phyloP scores from a whole-genome alignment of 2,888 invertebrate genomes.

The Trichacis sp. region DNA sequence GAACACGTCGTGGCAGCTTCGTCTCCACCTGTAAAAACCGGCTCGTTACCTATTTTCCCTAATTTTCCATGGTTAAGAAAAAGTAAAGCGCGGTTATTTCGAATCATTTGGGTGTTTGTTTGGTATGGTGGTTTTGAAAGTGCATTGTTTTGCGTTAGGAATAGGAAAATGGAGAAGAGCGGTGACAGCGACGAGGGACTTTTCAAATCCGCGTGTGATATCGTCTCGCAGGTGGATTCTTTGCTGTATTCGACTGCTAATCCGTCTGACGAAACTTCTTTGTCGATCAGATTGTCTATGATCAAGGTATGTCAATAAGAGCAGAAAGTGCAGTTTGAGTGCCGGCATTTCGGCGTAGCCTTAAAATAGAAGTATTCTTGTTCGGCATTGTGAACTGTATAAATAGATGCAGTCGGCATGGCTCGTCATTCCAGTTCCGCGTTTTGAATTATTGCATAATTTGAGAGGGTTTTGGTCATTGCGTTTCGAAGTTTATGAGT shows the following conservation, averaged over 20 bases:
- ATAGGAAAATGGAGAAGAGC: conserved; percentile 55
- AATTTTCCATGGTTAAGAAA: background rate
- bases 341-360: background rate
- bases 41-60: conserved; percentile 7
- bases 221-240: conserved; percentile 68
- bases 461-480: background rate
- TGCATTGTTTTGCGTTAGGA: conserved; percentile 40
- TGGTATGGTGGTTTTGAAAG: background rate
- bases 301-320: conserved; percentile 71
- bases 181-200: conserved; percentile 24
- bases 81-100: no score
- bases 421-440: conserved; percentile 27
- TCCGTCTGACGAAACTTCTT: conserved; percentile 75
- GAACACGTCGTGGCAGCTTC: no score
- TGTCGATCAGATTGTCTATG: conserved; percentile 75
- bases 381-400: conserved; percentile 31
- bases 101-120: no score
- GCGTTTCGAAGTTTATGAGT: no score
- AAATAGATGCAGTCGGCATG: conserved; percentile 29
- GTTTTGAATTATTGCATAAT: conserved; percentile 7
- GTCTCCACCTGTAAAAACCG: no score
- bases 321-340: no score
- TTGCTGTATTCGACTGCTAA: conserved; percentile 75
- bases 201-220: conserved; percentile 58
- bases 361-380: conserved; percentile 25